Base-by-base conservation (phyloP, 2,888 invertebrate genomes). In the Mycalesis mineus region DNA sequence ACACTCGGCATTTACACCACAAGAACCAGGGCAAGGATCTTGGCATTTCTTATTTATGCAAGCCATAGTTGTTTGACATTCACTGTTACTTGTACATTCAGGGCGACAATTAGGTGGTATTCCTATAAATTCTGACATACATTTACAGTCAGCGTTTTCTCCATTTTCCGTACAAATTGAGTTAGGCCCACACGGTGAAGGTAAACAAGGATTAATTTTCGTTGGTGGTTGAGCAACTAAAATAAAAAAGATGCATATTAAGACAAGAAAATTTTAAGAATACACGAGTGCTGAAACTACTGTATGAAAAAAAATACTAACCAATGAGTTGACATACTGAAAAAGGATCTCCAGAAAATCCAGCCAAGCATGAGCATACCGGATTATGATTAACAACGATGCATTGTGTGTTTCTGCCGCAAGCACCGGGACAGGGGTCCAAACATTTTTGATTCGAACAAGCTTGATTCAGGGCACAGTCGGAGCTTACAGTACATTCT, bases 391-490 rank as follows among this genome's bases (percentile, higher is more conserved):
- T 93, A 1, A 93, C 90, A 11, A 93, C 93, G 56, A 85, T 77
- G 64, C 92, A 92, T 55, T 90, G 80, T 11, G 92, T 91, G 64
- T 87, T 86, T 52, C 90, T 84, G 28, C 95, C 95, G 76, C 96
- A 94, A 40, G 93, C 93, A 65, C 94, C 94, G 14, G 92, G 91
- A 68, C 95, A 95, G 17, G 95, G 95, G 75, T 95, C 93, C 44
- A 90, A 84, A 73, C 96, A 96, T 81, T 94, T 95, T 69, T 93
- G 93, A 67, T 92, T 92, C 8, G 94, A 91, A 75, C 96, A 97
- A 49, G 95, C 94, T 68, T 87, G 91, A 69, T 93, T 89, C 53
- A 92, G 77, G 6, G 91, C 80, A 74, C 95, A 95, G 64, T 95
- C 95, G 0, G 93, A 92, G 77, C 94, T 95, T 22, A 94, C 89